Evolutionary conservation across 2,113 vertebrate genomes (phyloP).

Genomic region (Casuarius casuarius): DNA sequence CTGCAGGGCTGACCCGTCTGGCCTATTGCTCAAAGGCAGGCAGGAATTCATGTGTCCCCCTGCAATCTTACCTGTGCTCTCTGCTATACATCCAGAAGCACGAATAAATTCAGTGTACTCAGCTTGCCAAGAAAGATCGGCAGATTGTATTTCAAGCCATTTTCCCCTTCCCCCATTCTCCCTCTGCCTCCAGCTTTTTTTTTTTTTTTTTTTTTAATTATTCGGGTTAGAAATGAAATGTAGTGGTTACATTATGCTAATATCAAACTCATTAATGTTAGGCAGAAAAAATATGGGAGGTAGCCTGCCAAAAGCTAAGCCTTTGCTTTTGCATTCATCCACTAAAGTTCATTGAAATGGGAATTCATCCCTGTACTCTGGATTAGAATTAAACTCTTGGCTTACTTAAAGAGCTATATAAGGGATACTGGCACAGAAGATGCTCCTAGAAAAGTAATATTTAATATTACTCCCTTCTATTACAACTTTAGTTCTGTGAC

Average conservation of each 20-base stretch:
- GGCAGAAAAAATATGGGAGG: constrained; percentile 11
- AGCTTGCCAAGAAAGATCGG: constrained; percentile 6
- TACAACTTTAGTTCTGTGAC: background rate
- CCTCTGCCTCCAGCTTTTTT: background rate
- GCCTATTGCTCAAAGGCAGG: background rate
- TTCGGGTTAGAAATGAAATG: constrained; percentile 15
- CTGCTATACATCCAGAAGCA: background rate
- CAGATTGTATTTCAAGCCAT: constrained; percentile 28
- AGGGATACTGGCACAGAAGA: background rate
- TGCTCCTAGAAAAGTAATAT: background rate
- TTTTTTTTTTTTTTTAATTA: constrained; percentile 6
- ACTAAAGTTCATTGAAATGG: constrained; percentile 31
- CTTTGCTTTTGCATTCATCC: constrained; percentile 10
- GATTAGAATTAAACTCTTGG: constrained; percentile 24
- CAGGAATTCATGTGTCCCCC: background rate
- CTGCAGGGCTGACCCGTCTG: background rate
- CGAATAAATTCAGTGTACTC: background rate
- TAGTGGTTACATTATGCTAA: constrained; percentile 26
- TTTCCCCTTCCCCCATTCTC: background rate
- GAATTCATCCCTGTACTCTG: constrained; percentile 36
- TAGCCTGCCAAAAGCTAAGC: constrained; percentile 44
- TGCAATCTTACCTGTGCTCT: background rate
- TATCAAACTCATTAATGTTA: constrained; percentile 38
- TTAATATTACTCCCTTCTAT: background rate
- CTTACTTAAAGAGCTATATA: background rate